These are phyloP conservation scores for Laticauda colubrina DNA, from an alignment of 2,113 vertebrate species.

Conservation along the genomic window DNA sequence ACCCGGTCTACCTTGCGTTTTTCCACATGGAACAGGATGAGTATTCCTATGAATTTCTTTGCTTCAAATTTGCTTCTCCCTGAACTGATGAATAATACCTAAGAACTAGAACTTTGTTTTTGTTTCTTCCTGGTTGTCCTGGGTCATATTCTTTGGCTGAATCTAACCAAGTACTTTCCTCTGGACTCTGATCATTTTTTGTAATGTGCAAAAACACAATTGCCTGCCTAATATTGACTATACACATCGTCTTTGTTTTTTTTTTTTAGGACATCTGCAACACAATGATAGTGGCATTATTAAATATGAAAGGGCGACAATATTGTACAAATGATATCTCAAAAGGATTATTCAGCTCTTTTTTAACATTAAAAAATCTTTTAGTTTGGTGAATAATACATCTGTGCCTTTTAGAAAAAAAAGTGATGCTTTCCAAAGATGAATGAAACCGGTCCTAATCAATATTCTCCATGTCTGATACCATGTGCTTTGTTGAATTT, in stretches of 20 bases:
- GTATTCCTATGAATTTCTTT: no score
- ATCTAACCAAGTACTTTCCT: not conserved
- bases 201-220: not conserved
- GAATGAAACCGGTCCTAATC: slow-evolving; percentile 21
- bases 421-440: slow-evolving; percentile 37
- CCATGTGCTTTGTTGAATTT: slow-evolving; percentile 21
- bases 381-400: slow-evolving; percentile 31
- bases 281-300: not conserved
- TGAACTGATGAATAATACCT: not conserved
- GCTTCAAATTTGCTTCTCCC: no score
- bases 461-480: slow-evolving; percentile 25
- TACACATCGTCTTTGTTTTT: not conserved
- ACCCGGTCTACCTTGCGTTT: no score
- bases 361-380: slow-evolving; percentile 5
- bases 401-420: slow-evolving; percentile 51
- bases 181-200: not conserved
- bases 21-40: no score
- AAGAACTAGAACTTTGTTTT: not conserved
- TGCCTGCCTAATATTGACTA: not conserved
- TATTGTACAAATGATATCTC: not conserved
- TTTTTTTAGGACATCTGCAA: not conserved
- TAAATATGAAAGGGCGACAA: not conserved
- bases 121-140: not conserved
- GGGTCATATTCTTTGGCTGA: not conserved
- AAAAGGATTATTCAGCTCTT: slow-evolving; percentile 18